phyloP scores from a whole-genome alignment of 2,888 invertebrate genomes.

The Oxytorus armatus region DNA sequence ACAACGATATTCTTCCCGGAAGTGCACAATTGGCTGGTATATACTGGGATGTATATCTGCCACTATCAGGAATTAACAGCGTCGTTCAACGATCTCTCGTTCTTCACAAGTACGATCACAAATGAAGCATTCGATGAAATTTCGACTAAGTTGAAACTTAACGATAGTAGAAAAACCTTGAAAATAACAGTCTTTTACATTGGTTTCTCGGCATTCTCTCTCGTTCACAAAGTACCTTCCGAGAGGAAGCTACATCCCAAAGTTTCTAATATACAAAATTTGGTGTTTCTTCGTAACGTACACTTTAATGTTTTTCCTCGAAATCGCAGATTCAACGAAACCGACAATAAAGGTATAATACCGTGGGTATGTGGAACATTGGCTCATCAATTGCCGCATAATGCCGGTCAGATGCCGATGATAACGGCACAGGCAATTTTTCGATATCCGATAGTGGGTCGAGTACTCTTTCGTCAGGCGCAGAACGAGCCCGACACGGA shows the following conservation, averaged over 20 bases:
- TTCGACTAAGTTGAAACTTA: too few species aligned
- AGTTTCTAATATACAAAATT: too few species aligned
- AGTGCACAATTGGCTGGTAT: conserved; percentile 90
- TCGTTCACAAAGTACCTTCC: too few species aligned
- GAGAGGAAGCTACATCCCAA: too few species aligned
- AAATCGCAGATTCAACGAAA: conserved; percentile 85
- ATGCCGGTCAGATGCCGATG: conserved; percentile 89
- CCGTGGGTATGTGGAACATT: conserved; percentile 89
- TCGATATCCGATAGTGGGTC: conserved; percentile 95
- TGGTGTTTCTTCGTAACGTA: too few species aligned
- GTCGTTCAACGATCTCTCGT: conserved; percentile 93
- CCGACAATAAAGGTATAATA: conserved; percentile 83
- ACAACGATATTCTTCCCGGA: conserved; percentile 88
- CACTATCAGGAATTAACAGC: conserved; percentile 92
- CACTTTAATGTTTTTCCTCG: conserved; percentile 8
- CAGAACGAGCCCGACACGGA: conserved; percentile 92
- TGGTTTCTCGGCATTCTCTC: too few species aligned
- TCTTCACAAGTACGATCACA: conserved; percentile 88
- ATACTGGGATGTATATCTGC: conserved; percentile 94
- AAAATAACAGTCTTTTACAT: too few species aligned
- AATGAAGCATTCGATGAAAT: too few species aligned
- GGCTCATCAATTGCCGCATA: conserved; percentile 87
- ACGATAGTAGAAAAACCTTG: too few species aligned
- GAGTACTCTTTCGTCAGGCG: conserved; percentile 93
- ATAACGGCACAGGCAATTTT: conserved; percentile 92